phyloP scores from a whole-genome alignment of 2,888 invertebrate genomes.

The Ischnus inquisitorius region DNA sequence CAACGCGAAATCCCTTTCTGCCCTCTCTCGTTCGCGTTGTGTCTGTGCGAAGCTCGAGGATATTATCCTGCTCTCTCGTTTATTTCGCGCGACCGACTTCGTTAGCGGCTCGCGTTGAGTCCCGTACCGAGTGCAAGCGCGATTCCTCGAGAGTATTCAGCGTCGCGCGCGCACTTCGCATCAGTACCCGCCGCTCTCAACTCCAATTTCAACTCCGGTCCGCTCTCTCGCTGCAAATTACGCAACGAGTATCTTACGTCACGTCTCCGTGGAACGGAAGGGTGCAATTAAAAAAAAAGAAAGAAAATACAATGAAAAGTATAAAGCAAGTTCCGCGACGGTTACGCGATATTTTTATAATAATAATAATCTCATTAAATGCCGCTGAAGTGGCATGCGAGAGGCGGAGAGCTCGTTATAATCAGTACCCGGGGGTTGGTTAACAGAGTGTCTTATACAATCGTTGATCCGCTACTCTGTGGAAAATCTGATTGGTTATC shows the following conservation, averaged over 20 bases:
- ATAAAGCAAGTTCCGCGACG: not conserved
- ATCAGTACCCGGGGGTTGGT: not conserved
- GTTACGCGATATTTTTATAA: constrained; percentile 22
- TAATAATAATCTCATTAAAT: constrained; percentile 20
- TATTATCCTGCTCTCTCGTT: constrained; percentile 49
- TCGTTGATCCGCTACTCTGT: not conserved
- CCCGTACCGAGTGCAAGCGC: constrained; percentile 10
- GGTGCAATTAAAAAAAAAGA: constrained; percentile 19
- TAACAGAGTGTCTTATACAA: not conserved
- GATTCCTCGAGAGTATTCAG: constrained; percentile 47
- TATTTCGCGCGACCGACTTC: constrained; percentile 48
- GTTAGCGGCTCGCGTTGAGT: constrained; percentile 22
- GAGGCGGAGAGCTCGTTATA: not conserved
- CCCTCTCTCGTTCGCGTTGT: constrained; percentile 43
- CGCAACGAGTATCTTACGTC: constrained; percentile 48
- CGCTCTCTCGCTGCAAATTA: constrained; percentile 42
- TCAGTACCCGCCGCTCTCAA: not conserved
- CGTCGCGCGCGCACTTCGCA: constrained; percentile 2
- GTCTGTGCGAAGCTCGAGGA: constrained; percentile 6
- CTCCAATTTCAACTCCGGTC: not conserved
- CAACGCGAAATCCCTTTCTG: constrained; percentile 53
- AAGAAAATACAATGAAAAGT: constrained; percentile 5
- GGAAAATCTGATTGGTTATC: not conserved
- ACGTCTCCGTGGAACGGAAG: not conserved
- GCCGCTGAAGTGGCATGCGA: not conserved